phyloP scores from a whole-genome alignment of 2,888 invertebrate species.

The Pristionchus japonicus region DNA sequence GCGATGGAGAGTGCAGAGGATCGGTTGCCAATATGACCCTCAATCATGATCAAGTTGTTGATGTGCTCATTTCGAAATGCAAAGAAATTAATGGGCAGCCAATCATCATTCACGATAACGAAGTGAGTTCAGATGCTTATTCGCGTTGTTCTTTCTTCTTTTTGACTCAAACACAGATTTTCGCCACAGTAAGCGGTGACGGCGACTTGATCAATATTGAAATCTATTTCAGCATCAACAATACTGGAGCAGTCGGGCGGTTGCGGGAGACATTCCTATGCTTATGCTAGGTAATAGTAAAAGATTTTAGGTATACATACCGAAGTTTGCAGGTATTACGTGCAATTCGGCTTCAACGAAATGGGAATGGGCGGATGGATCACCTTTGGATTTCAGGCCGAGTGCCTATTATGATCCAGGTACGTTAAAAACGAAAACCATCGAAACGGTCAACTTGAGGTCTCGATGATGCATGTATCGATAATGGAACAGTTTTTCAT shows the following conservation, averaged over 20 bases:
- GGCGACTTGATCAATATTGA: too few species aligned
- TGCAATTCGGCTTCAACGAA: neutral
- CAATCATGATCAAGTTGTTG: neutral
- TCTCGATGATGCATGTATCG: too few species aligned
- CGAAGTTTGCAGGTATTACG: neutral
- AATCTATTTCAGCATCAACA: neutral
- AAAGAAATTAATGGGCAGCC: neutral
- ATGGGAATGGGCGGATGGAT: neutral
- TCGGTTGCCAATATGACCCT: neutral
- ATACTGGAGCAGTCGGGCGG: neutral
- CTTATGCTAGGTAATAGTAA: neutral
- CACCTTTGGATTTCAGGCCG: neutral
- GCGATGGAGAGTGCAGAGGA: too few species aligned
- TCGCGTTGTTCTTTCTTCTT: too few species aligned
- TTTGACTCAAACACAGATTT: too few species aligned
- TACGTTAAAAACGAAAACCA: too few species aligned
- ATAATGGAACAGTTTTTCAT: too few species aligned
- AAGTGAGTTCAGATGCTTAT: neutral
- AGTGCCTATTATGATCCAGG: too few species aligned
- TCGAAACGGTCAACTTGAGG: too few species aligned
- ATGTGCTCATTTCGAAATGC: neutral
- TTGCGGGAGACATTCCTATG: neutral
- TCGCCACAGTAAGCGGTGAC: too few species aligned
- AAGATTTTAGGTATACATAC: too few species aligned
- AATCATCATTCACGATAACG: neutral